These are phyloP conservation scores for Drosophila mimetica DNA, from an alignment of 2,888 invertebrate species.

Conservation along the genomic window DNA sequence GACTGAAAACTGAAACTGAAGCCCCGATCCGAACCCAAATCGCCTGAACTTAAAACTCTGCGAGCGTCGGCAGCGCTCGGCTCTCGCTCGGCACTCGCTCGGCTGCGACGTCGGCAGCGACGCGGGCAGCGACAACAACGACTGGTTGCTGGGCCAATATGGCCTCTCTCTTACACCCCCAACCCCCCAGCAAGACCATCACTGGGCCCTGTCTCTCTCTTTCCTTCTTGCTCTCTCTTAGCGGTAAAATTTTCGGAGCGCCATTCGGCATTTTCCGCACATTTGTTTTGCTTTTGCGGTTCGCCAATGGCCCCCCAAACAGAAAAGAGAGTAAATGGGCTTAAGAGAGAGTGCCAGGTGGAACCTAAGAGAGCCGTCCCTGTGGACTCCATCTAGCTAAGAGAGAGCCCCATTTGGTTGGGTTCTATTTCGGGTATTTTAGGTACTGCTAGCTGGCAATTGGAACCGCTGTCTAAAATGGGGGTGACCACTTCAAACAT, in stretches of 20 bases:
- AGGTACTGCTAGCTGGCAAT: conserved; percentile 21
- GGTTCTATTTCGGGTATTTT: conserved; percentile 21
- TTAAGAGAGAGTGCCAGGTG: conserved; percentile 44
- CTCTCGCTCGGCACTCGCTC: conserved; percentile 37
- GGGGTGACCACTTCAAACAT: conserved; percentile 48
- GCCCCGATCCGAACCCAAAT: conserved; percentile 19
- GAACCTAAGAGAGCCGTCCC: conserved; percentile 58
- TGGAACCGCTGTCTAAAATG: neutral
- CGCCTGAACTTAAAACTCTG: conserved; percentile 26
- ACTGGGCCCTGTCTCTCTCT: conserved; percentile 46
- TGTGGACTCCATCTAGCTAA: conserved; percentile 63
- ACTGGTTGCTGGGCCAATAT: conserved; percentile 58
- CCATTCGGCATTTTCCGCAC: conserved; percentile 64
- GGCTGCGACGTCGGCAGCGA: conserved; percentile 24
- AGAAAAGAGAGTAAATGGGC: neutral
- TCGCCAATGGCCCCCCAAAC: conserved; percentile 53
- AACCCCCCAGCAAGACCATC: no score
- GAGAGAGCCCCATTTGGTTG: conserved; percentile 31
- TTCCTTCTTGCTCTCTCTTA: conserved; percentile 55
- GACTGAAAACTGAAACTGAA: conserved; percentile 68
- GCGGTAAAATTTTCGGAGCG: conserved; percentile 53
- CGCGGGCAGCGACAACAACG: conserved; percentile 55
- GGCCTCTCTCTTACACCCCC: conserved; percentile 22
- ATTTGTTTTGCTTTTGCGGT: conserved; percentile 82
- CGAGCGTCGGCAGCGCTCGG: conserved; percentile 21